A percentile compares a stretch with the other conserved stretches of the same genome.
These are phyloP conservation scores for Plusia festucae DNA, from an alignment of 2,888 invertebrate genomes.

Conservation along the genomic window DNA sequence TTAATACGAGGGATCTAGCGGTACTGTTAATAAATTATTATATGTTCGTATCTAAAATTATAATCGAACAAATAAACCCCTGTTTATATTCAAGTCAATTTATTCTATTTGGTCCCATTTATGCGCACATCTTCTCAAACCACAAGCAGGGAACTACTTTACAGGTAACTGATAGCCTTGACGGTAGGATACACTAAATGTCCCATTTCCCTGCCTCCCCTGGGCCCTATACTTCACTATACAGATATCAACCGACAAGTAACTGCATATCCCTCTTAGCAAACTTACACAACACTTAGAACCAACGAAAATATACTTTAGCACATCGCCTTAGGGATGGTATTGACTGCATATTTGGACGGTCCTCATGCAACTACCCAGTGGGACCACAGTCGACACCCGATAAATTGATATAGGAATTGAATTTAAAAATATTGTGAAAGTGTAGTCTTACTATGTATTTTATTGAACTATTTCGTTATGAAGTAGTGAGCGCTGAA, in stretches of 20 bases:
- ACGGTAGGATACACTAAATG: constrained; percentile 59
- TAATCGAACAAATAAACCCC: not conserved
- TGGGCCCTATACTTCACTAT: constrained; percentile 55
- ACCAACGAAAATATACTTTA: constrained; percentile 32
- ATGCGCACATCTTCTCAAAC: not conserved
- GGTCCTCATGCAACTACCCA: constrained; percentile 33
- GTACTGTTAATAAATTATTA: too few relatives aligned
- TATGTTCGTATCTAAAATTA: not conserved
- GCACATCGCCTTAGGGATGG: constrained; percentile 15
- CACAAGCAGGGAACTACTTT: constrained; percentile 23
- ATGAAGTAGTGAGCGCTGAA: constrained; percentile 39
- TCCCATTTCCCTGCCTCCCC: constrained; percentile 53
- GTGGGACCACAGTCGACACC: constrained; percentile 52
- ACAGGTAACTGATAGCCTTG: constrained; percentile 50
- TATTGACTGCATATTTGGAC: constrained; percentile 9
- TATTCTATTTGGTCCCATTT: not conserved
- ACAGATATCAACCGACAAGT: constrained; percentile 52
- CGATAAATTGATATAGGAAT: constrained; percentile 63
- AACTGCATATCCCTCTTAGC: constrained; percentile 48
- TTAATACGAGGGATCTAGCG: too few relatives aligned
- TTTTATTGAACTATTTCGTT: constrained; percentile 43
- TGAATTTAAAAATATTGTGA: constrained; percentile 61
- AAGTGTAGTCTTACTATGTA: constrained; percentile 34
- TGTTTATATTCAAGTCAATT: not conserved
- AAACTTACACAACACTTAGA: constrained; percentile 9